Evolutionary conservation across 2,113 vertebrate species (phyloP), one percentile per base, ranked within the genome.

Genomic region (Notarius quadriscutis): DNA sequence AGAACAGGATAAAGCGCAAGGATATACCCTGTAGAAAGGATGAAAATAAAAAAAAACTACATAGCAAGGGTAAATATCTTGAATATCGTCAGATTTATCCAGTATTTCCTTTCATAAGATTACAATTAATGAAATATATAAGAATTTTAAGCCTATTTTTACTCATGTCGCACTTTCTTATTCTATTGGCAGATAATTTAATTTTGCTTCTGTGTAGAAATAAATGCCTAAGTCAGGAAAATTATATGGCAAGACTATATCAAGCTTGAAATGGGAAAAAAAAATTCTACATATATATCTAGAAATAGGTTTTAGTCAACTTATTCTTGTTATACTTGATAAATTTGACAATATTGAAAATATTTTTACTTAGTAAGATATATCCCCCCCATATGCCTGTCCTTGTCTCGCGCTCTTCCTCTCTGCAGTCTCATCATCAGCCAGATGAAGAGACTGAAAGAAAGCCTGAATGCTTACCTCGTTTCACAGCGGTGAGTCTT

Each of bases 391-490:
- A 30, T 4, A 41, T 41, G 41, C 4, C 41, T 0, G 41, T 41
- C 41, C 41, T 41, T 41, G 8, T 48, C 34, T 72, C 17, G 1
- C 7, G 9, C 72, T 15, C 20, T 22, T 81, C 69, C 62, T 86
- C 14, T 53, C 41, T 41, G 18, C 77, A 22, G 11, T 20, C 74
- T 84, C 57, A 63, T 58, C 7, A 9, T 81, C 57, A 41, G 17
- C 27, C 27, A 41, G 79, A 81, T 34, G 5, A 57, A 60, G 9
- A 11, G 2, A 5, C 22, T 34, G 22, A 81, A 4, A 71, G 53
- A 30, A 84, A 51, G 53, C 30, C 30, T 69, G n/a, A 27, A 14
- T 6, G 14, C 62, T 88, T 92, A 93, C 93, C 92, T 92, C 87
- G 48, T 62, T 79, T 30, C 82, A 84, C 71, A 85, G 92, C 79